Evolutionary conservation across 2,888 invertebrate genomes (phyloP), one percentile per base, ranked within the genome.

Genomic region (Watsonalla binaria): DNA sequence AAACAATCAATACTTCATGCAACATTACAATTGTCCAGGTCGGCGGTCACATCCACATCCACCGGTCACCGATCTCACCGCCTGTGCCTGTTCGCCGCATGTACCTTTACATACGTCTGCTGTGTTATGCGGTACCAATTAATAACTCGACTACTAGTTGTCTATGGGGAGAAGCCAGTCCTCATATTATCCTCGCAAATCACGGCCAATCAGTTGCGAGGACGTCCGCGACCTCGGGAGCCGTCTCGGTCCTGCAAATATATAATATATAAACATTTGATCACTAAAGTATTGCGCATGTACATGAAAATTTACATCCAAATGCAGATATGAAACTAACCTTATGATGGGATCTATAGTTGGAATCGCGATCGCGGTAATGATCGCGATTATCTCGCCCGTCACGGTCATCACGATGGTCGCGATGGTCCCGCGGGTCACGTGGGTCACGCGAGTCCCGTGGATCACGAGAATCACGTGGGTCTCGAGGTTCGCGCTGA

Each of bases 121-220:
- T 57, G 75, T 82, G 74, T 76, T 75, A 79, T 82, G 82, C 80
- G 79, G 82, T 85, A 87, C 89, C 90, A 89, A 90, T 85, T 74
- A 68, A 71, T 82, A 71, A 77, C 71, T 82, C 78, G 80, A 84
- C 82, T 84, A 84, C 88, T 86, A 88, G 86, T 86, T 77, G 84
- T 88, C 88, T 88, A 90, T 90, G 90, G 90, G 81, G 90, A 90
- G 90, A 90, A 90, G 90, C 86, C 81, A 86, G 86, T 84, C 88
- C 88, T 86, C 82, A 76, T 70, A 80, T 75, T 74, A 74, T 68
- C 72, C 76, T 81, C 80, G 72, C 82, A 74, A 67, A 75, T 62
- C 71, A 72, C 66, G 63, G 66, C 72, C 72, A 72, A 78, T 87
- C 80, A 89, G 72, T 90, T 90, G 66, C 91, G 88, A 63, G 80